Conservation (phyloP, 2,888 invertebrate species). For the Temnothorax ravouxi region DNA sequence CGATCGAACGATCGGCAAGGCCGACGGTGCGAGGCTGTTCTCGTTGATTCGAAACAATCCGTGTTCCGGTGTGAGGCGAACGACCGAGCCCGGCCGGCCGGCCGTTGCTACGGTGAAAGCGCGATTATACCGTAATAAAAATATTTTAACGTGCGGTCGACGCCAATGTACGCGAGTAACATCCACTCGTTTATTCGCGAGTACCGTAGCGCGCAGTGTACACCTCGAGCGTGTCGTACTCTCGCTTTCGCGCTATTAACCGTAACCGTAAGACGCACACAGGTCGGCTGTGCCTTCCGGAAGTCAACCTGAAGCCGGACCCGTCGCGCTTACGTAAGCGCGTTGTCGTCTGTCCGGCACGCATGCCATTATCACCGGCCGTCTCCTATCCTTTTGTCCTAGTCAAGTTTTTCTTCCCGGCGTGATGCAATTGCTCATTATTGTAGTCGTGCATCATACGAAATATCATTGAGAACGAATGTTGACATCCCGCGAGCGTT, state of each 20-base stretch:
- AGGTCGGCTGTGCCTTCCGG: slow-evolving; percentile 77
- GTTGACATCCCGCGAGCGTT: background rate
- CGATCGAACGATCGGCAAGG: slow-evolving; percentile 58
- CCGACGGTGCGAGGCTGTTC: slow-evolving; percentile 51
- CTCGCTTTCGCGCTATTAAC: slow-evolving; percentile 82
- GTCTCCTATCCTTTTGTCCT: slow-evolving; percentile 25
- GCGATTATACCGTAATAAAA: slow-evolving; percentile 82
- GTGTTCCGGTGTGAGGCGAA: slow-evolving; percentile 75
- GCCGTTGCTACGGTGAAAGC: slow-evolving; percentile 81
- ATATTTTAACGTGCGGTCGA: slow-evolving; percentile 77
- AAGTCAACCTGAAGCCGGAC: slow-evolving; percentile 55
- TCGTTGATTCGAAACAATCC: slow-evolving; percentile 40
- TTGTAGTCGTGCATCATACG: background rate
- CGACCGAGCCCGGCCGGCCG: slow-evolving; percentile 78
- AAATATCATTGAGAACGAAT: background rate
- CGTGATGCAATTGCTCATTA: slow-evolving; percentile 18
- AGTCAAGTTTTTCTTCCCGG: slow-evolving; percentile 25
- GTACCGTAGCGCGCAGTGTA: slow-evolving; percentile 66
- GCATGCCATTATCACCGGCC: slow-evolving; percentile 49
- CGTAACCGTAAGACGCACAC: slow-evolving; percentile 76
- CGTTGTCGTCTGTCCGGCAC: slow-evolving; percentile 63
- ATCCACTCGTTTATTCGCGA: slow-evolving; percentile 60
- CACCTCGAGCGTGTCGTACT: slow-evolving; percentile 79
- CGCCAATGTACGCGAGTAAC: slow-evolving; percentile 64
- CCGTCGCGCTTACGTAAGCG: slow-evolving; percentile 70